A percentile compares a stretch with the other conserved stretches of the same genome.
Evolutionary conservation across 2,888 invertebrate species (phyloP).

Genomic region (Spicauda simplicius): DNA sequence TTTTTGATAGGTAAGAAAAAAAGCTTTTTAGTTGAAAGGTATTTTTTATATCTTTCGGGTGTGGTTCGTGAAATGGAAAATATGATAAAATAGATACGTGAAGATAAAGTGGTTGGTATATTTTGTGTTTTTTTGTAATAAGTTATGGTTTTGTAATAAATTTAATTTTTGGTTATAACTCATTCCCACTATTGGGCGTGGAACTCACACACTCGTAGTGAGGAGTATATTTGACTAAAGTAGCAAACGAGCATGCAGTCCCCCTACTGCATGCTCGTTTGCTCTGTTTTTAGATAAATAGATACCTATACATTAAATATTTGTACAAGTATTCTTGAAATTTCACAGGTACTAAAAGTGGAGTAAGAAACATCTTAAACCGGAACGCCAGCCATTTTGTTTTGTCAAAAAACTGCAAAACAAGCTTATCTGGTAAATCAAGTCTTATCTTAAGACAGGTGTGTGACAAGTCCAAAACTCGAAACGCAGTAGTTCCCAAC

Average conservation of each 20-base stretch:
- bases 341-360: too few species aligned
- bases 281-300: too few species aligned
- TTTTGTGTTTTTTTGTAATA: too few species aligned
- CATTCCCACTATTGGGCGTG: too few species aligned
- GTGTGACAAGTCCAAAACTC: not conserved
- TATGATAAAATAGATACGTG: not conserved
- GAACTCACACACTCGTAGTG: too few species aligned
- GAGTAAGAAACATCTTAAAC: not conserved
- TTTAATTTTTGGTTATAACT: too few species aligned
- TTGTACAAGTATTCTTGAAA: too few species aligned
- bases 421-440: not conserved
- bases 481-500: not conserved
- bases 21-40: slow-evolving; percentile 17
- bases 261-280: too few species aligned
- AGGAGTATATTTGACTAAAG: too few species aligned
- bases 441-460: not conserved
- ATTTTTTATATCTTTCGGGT: slow-evolving; percentile 16
- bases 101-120: not conserved
- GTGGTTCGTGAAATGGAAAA: not conserved
- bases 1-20: slow-evolving; percentile 22
- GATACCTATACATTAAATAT: too few species aligned
- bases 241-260: too few species aligned
- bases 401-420: not conserved
- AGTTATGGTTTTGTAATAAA: too few species aligned
- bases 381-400: slow-evolving; percentile 10